These are phyloP conservation scores for Apotomis turbidana DNA, from an alignment of 2,888 invertebrate species.

Conservation along the genomic window DNA sequence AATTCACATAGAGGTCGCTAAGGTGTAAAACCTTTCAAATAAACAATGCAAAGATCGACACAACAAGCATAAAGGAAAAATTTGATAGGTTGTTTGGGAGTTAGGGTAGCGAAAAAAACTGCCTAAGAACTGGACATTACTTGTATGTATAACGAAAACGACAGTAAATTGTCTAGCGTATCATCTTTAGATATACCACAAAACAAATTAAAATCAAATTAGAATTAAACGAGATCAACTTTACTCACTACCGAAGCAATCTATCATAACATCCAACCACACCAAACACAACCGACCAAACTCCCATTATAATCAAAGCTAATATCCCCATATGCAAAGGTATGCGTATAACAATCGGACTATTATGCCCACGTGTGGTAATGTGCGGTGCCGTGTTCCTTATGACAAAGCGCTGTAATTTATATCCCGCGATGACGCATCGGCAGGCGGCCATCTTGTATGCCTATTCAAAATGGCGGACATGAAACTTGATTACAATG, in stretches of 20 bases:
- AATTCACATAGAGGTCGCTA: too few relatives aligned
- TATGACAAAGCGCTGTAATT: conserved; percentile 41
- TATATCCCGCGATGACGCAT: conserved; percentile 37
- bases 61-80: too few relatives aligned
- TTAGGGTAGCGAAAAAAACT: too few relatives aligned
- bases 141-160: too few relatives aligned
- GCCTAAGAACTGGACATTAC: too few relatives aligned
- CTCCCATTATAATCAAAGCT: conserved; percentile 32
- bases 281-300: neutral
- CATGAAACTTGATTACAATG: conserved; percentile 5
- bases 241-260: neutral
- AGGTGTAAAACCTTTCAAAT: too few relatives aligned
- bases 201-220: too few relatives aligned
- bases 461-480: conserved; percentile 39
- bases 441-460: conserved; percentile 39
- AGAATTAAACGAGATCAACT: too few relatives aligned
- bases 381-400: conserved; percentile 36
- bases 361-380: conserved; percentile 40
- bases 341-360: conserved; percentile 36
- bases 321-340: conserved; percentile 7
- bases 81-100: too few relatives aligned
- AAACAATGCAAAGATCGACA: too few relatives aligned
- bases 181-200: too few relatives aligned
- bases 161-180: too few relatives aligned
- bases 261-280: neutral